Conservation (phyloP, 2,888 invertebrate species). For the Hirtodrosophila trivittata region DNA sequence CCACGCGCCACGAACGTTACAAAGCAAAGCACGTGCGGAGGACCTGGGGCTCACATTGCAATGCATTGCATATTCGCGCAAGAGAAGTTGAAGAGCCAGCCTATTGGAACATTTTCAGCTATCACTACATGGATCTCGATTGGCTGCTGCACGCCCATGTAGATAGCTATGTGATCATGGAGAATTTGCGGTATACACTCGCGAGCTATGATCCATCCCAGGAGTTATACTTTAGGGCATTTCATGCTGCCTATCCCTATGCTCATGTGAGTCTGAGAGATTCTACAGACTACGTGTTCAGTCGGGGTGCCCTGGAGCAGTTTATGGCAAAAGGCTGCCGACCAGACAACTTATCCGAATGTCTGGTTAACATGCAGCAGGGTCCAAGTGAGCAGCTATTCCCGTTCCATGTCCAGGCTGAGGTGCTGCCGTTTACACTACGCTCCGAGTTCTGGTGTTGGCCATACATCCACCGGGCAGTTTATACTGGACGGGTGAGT, state of each 20-base stretch:
- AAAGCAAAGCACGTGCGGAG: constrained; percentile 95
- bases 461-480: constrained; percentile 95
- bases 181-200: constrained; percentile 96
- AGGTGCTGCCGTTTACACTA: constrained; percentile 94
- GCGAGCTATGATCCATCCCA: constrained; percentile 88
- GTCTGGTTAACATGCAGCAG: constrained; percentile 91
- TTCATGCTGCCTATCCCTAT: constrained; percentile 89
- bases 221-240: constrained; percentile 94
- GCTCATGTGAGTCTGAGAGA: constrained; percentile 92
- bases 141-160: constrained; percentile 99
- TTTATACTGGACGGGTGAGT: constrained; percentile 86
- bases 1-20: constrained; percentile 92
- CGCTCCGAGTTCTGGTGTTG: constrained; percentile 95
- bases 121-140: constrained; percentile 92
- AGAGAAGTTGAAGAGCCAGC: constrained; percentile 96
- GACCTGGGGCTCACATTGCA: constrained; percentile 97
- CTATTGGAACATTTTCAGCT: constrained; percentile 92
- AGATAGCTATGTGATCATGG: constrained; percentile 97
- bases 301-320: constrained; percentile 90
- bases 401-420: constrained; percentile 96
- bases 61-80: constrained; percentile 78
- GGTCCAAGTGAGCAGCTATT: constrained; percentile 88
- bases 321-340: constrained; percentile 90
- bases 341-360: constrained; percentile 93
- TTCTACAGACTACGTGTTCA: constrained; percentile 96